These are phyloP conservation scores for Eretmocerus hayati DNA, from an alignment of 2,888 invertebrate species.

Conservation along the genomic window DNA sequence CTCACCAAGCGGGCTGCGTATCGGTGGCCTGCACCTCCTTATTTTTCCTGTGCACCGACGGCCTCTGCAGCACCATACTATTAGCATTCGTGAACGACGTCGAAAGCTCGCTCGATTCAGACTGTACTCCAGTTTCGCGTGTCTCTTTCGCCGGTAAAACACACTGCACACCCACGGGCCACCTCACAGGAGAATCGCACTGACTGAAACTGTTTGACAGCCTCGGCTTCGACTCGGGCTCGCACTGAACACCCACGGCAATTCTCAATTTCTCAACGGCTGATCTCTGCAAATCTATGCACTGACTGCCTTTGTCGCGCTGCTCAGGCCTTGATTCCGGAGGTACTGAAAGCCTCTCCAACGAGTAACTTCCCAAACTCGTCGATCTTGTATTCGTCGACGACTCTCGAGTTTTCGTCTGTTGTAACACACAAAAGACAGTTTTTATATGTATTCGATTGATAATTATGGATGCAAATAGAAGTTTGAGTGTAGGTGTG, in stretches of 20 bases:
- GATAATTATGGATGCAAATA: not conserved
- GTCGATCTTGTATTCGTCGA: slow-evolving; percentile 12
- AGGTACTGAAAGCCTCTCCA: too few species aligned
- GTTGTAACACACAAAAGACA: not conserved
- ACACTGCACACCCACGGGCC: too few species aligned
- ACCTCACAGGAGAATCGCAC: too few species aligned
- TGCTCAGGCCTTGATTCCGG: too few species aligned
- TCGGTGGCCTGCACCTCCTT: slow-evolving; percentile 18
- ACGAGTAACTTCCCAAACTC: too few species aligned
- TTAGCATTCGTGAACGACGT: too few species aligned
- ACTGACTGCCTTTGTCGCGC: too few species aligned
- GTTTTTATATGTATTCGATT: not conserved
- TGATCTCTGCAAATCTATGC: not conserved
- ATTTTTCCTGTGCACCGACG: slow-evolving; percentile 7
- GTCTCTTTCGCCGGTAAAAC: too few species aligned
- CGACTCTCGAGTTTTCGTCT: slow-evolving; percentile 15
- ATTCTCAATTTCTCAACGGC: too few species aligned
- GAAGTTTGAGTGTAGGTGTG: not conserved
- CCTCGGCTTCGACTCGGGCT: not conserved
- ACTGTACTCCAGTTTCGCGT: too few species aligned
- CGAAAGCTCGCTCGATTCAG: too few species aligned
- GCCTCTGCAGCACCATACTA: not conserved
- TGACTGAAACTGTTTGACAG: not conserved
- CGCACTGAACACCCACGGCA: not conserved
- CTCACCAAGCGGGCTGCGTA: slow-evolving; percentile 16